Base-by-base conservation (phyloP, 2,797 vertebrate species). In the Cuniculus paca region DNA sequence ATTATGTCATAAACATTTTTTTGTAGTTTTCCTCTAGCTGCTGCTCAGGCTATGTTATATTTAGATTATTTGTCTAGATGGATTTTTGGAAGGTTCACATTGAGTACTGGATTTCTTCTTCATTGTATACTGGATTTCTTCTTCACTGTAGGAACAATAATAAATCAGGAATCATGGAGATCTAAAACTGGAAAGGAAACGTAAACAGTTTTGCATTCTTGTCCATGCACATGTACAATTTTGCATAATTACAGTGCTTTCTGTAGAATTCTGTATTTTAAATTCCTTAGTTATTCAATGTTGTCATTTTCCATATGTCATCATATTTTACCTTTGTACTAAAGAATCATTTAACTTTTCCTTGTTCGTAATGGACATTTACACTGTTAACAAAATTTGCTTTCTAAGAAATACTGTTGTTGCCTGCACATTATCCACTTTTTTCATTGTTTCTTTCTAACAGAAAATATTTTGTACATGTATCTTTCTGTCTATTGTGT, bases 141-240 rank as follows among this genome's bases (percentile, higher is more conserved):
- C 52, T 94, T 89, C 92, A 81, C 74, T 79, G 20, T n/a, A 95
- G 74, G 94, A 92, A 95, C 85, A 96, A 93, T 92, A 91, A 97
- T 92, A 61, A 91, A 90, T 92, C 85, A 94, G 54, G 77, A 74
- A 97, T 77, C 83, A 85, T 92, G 75, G 50, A 65, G 80, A 52
- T 88, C 90, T 58, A 85, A 97, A 94, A 93, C 70, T 91, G 70
- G 72, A 80, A 78, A 28, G 45, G 28, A 91, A 94, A 94, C 91
- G 86, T n/a, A 54, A 17, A 70, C 31, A 45, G 56, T 75, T 85
- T 60, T 52, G 42, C 42, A 36, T 52, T 68, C 78, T 78, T 77
- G 11, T 79, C 82, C 74, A 14, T 42, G 36, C 36, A 88, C 28
- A 13, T 68, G 63, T 14, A 22, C 19, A 50, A 9, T 75, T 54